Percentiles rank a stretch among this genome's conserved stretches.
Conservation (phyloP, 2,797 vertebrate genomes). For the Trichosurus vulpecula region DNA sequence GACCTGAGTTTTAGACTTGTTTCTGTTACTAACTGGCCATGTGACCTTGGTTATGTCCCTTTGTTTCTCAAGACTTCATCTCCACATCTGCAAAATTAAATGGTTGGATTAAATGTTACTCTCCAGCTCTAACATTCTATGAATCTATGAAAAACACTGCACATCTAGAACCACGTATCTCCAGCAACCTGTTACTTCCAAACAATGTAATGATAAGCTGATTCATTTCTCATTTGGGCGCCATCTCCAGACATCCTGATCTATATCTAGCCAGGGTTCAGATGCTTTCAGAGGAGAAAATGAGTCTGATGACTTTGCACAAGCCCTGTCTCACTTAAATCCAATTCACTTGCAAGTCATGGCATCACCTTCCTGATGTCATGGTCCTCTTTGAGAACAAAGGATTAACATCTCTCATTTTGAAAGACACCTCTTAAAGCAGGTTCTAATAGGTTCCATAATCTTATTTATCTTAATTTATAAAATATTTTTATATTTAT, state of each 20-base stretch:
- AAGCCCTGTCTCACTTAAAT: too few species aligned
- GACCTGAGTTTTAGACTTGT: not conserved
- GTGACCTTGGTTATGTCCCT: not conserved
- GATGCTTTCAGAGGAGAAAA: too few species aligned
- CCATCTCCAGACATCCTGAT: too few species aligned
- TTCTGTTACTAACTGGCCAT: not conserved
- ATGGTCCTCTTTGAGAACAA: too few species aligned
- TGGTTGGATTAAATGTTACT: not conserved
- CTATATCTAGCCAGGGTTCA: too few species aligned
- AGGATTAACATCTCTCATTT: not conserved
- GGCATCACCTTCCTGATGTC: too few species aligned
- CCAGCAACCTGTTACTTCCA: not conserved
- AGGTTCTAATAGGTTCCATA: not conserved
- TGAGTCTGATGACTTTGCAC: too few species aligned
- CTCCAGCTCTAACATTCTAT: not conserved
- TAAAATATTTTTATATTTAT: not conserved
- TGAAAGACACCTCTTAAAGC: not conserved
- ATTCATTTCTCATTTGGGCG: constrained; percentile 3
- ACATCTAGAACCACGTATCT: not conserved
- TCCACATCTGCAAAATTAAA: not conserved
- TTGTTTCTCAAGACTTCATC: not conserved
- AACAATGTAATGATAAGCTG: not conserved
- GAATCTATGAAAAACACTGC: not conserved
- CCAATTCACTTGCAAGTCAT: too few species aligned
- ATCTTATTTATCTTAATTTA: not conserved